Percentiles rank a stretch among this genome's conserved stretches.
Conservation (phyloP, 2,113 vertebrate species). For the Orthonyx spaldingii region DNA sequence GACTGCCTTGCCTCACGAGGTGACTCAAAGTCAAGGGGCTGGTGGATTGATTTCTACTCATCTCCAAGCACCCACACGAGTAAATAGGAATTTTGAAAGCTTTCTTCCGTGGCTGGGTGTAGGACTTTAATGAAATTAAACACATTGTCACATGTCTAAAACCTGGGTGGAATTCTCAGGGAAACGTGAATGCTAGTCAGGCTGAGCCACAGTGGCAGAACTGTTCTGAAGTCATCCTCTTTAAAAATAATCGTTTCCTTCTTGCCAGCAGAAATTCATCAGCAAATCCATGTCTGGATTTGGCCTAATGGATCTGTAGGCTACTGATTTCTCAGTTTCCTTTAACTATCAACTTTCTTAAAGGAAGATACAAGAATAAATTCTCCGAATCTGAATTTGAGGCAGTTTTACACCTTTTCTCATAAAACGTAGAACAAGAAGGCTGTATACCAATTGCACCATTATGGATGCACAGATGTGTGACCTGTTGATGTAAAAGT, state of each 20-base stretch:
- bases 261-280: neutral
- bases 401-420: neutral
- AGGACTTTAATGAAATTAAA: neutral
- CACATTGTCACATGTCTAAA: neutral
- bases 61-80: neutral
- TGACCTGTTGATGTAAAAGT: neutral
- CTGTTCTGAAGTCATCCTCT: neutral
- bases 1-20: neutral
- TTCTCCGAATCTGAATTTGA: neutral
- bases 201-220: neutral
- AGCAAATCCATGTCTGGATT: neutral
- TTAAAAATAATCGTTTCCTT: neutral
- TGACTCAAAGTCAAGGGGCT: neutral
- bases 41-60: neutral
- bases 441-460: neutral
- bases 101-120: neutral
- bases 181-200: neutral
- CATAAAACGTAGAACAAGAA: neutral
- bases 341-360: neutral
- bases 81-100: neutral
- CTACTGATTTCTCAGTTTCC: neutral
- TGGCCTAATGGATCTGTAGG: neutral
- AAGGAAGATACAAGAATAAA: neutral
- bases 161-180: neutral
- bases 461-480: neutral